Base-by-base conservation (phyloP, 2,888 invertebrate species). In the Melanostoma scalare region DNA sequence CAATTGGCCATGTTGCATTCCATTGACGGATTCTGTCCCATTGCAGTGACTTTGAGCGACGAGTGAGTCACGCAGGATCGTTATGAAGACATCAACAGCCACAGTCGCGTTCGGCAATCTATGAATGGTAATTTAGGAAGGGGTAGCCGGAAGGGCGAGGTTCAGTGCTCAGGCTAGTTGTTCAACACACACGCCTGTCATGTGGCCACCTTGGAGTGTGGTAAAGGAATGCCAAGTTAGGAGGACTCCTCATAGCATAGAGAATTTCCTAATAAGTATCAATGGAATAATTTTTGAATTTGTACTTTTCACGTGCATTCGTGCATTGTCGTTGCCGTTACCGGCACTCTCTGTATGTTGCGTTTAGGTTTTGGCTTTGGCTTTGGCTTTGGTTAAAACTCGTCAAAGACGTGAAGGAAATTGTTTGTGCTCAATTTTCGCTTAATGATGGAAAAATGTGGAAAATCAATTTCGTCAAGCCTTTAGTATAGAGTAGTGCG, bases 41-140 rank as follows among this genome's bases (percentile, higher is more conserved):
- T 84, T 84, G 71, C 79, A 84, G 63, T 31, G 78, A 74, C 78
- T 82, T 82, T 82, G 82, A 77, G 77, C 77, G 77, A 77, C 82
- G 77, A 82, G 82, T 82, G 82, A 82, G 82, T 82, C 82, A 84
- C 79, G 84, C 84, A 79, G 84, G 79, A 84, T 84, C 84, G 84
- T 84, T 84, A 84, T 84, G 79, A 84, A 84, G 84, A 84, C 84
- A 79, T 84, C 84, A 78, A 78, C 74, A 69, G 55, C 60, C 68
- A 78, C 35, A 48, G 68, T 63, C 55, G 68, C 33, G 20, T 20
- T 20, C 20, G 40, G 40, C 40, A 53, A 38, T 60, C 74, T 65
- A 84, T 78, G 78, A 84, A 78, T 84, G 78, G 84, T 84, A 79
- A 79, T 78, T 79, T 73, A 68, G 42, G 33, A 31, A 8, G 44